Evolutionary conservation across 2,888 invertebrate genomes (phyloP).

Genomic region (Didymodactylos carnosus): DNA sequence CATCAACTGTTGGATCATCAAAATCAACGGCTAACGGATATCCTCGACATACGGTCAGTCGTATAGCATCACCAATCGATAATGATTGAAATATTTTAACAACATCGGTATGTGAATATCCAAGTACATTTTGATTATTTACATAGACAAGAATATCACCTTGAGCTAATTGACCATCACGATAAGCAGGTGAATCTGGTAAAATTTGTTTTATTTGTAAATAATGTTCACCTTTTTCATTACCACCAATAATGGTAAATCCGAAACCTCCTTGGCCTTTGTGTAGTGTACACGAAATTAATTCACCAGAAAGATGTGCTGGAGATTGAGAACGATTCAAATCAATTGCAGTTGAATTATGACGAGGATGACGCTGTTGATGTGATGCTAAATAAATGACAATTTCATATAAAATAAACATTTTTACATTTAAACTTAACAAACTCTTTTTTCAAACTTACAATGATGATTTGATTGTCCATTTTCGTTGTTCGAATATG

Average conservation of each 20-base stretch:
- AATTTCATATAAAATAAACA: too few species aligned
- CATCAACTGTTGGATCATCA: conserved; percentile 81
- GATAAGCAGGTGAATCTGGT: conserved; percentile 86
- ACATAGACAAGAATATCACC: conserved; percentile 78
- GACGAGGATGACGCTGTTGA: too few species aligned
- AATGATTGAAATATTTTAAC: conserved; percentile 86
- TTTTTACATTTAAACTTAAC: too few species aligned
- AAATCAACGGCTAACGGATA: conserved; percentile 88
- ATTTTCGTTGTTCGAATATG: too few species aligned
- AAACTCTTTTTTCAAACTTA: too few species aligned
- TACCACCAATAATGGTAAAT: conserved; percentile 85
- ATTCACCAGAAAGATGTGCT: conserved; percentile 64
- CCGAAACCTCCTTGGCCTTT: conserved; percentile 80
- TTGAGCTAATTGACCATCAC: conserved; percentile 17
- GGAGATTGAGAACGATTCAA: too few species aligned
- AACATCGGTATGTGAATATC: conserved; percentile 79
- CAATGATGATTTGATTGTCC: too few species aligned
- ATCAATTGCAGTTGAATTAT: neutral
- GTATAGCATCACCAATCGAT: conserved; percentile 62
- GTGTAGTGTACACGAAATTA: conserved; percentile 60
- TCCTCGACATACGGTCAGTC: conserved; percentile 74
- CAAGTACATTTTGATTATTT: conserved; percentile 69
- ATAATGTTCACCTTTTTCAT: conserved; percentile 66
- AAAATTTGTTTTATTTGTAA: conserved; percentile 53
- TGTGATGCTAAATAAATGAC: too few species aligned